phyloP scores from a whole-genome alignment of 2,113 vertebrate genomes.

The Coracopsis vasa region DNA sequence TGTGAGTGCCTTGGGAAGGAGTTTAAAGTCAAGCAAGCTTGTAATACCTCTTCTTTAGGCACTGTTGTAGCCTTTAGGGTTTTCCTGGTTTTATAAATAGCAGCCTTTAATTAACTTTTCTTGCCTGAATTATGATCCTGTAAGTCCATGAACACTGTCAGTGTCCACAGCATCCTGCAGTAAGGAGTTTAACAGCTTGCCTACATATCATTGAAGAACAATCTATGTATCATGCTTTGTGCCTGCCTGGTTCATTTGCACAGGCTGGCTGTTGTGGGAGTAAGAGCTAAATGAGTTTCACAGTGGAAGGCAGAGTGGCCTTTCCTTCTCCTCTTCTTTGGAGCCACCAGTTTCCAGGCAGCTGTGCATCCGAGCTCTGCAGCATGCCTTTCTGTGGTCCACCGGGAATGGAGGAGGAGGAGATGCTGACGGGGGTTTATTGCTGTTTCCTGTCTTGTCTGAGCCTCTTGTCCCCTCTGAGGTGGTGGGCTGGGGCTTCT shows the following conservation, averaged over 20 bases:
- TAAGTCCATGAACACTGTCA: background rate
- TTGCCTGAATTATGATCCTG: background rate
- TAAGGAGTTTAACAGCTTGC: background rate
- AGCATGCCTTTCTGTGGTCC: background rate
- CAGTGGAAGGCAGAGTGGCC: background rate
- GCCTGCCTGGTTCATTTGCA: background rate
- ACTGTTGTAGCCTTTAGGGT: background rate
- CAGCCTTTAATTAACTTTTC: background rate
- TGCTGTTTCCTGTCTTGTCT: conserved; percentile 60
- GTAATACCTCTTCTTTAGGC: background rate
- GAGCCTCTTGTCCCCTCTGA: conserved; percentile 25
- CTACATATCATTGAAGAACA: background rate
- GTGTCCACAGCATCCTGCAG: background rate
- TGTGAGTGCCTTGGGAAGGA: background rate
- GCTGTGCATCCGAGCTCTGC: background rate
- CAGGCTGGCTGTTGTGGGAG: background rate
- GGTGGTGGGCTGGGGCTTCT: background rate
- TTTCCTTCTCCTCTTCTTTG: background rate
- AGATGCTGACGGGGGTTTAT: background rate
- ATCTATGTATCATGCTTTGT: background rate
- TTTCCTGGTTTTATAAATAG: background rate
- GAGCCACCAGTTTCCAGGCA: background rate
- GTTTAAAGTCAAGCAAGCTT: background rate
- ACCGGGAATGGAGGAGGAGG: background rate
- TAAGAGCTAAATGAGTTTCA: background rate